Conservation (phyloP, 2,888 invertebrate species). For the Entomobrya multifasciata region DNA sequence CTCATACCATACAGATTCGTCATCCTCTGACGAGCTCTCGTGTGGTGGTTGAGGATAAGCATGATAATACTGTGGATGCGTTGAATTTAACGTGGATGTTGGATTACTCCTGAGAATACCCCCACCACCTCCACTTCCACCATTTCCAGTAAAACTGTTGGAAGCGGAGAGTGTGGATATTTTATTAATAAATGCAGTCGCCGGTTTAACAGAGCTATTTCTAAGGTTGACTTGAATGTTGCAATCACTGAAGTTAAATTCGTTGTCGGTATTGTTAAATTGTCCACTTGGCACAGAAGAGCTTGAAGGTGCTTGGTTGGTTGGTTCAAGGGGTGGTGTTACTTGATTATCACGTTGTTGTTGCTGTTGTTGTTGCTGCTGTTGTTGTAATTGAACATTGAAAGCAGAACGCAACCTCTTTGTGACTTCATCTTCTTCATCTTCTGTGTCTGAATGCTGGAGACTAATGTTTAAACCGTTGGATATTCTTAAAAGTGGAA, state of each 20-base stretch:
- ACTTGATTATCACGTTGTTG: background rate
- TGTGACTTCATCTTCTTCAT: slow-evolving; percentile 62
- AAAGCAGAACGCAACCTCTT: slow-evolving; percentile 60
- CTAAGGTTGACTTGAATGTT: slow-evolving; percentile 76
- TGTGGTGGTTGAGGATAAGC: slow-evolving; percentile 51
- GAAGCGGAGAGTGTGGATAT: slow-evolving; percentile 71
- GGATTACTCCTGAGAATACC: slow-evolving; percentile 38
- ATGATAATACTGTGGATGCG: slow-evolving; percentile 62
- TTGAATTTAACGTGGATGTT: slow-evolving; percentile 15
- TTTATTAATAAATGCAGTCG: slow-evolving; percentile 75
- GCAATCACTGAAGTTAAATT: slow-evolving; percentile 69
- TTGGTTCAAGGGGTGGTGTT: background rate
- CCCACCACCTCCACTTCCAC: background rate
- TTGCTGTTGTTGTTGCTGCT: slow-evolving; percentile 15
- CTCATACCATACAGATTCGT: slow-evolving; percentile 79
- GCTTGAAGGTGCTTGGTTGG: slow-evolving; percentile 8
- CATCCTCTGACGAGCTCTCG: slow-evolving; percentile 78
- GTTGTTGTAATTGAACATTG: slow-evolving; percentile 60
- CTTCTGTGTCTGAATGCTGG: slow-evolving; percentile 64
- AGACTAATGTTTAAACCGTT: slow-evolving; percentile 70
- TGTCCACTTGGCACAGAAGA: background rate
- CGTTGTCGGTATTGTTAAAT: slow-evolving; percentile 60
- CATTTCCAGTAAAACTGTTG: slow-evolving; percentile 26
- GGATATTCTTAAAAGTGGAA: slow-evolving; percentile 71
- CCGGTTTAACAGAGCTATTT: slow-evolving; percentile 72